These are phyloP conservation scores for Diploscapter pachys DNA, from an alignment of 1,140 invertebrate genomes.

Conservation along the genomic window DNA sequence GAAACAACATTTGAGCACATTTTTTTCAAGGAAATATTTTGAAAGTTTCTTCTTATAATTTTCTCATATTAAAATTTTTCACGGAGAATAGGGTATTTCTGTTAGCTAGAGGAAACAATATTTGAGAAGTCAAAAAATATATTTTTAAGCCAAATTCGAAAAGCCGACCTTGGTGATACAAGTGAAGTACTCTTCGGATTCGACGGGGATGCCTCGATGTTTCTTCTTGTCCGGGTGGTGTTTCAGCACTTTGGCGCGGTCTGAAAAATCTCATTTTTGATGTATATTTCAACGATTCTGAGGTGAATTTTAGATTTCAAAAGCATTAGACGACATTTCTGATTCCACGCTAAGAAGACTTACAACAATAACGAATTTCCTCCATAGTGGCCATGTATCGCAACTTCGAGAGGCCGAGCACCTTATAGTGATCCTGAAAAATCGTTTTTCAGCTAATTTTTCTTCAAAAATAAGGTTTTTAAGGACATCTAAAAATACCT, in stretches of 20 bases:
- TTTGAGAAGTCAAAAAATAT: neutral
- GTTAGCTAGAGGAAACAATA: neutral
- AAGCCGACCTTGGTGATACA: constrained; percentile 79
- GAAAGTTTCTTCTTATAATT: too few species aligned
- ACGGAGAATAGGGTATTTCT: too few species aligned
- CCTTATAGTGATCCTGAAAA: constrained; percentile 39
- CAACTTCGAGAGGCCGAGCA: constrained; percentile 38
- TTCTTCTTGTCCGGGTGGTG: constrained; percentile 97
- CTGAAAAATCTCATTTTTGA: constrained; percentile 58
- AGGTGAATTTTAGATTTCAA: neutral
- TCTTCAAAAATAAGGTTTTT: too few species aligned
- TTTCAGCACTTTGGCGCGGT: constrained; percentile 79
- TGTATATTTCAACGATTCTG: constrained; percentile 2
- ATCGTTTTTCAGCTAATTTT: too few species aligned
- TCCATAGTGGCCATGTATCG: constrained; percentile 30
- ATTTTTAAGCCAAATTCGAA: neutral
- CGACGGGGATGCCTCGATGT: constrained; percentile 63
- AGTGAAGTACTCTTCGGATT: constrained; percentile 85
- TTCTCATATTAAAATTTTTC: too few species aligned
- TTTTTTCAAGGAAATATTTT: too few species aligned
- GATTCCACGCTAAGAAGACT: constrained; percentile 17
- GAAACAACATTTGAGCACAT: too few species aligned
- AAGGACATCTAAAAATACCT: neutral
- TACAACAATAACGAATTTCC: constrained; percentile 36
- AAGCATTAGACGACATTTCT: constrained; percentile 5